These are phyloP conservation scores for Caenorhabditis zanzibari DNA, from an alignment of 2,888 invertebrate species.

Conservation along the genomic window DNA sequence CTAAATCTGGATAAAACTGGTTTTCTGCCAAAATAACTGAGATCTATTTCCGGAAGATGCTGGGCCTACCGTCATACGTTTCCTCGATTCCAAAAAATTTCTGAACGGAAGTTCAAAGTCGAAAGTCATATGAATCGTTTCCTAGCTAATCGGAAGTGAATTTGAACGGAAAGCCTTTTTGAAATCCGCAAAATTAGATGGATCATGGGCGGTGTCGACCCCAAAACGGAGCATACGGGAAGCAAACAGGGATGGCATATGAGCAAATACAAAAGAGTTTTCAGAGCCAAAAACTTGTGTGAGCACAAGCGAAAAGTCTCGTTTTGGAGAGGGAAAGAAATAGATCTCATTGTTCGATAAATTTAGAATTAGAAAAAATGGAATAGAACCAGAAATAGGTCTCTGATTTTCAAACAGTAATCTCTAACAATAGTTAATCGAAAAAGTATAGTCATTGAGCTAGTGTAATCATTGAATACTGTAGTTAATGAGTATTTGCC, in stretches of 20 bases:
- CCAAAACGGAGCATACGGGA: constrained; percentile 10
- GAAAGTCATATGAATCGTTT: constrained; percentile 49
- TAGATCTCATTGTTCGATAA: constrained; percentile 16
- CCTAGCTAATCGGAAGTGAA: constrained; percentile 2
- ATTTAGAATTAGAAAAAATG: constrained; percentile 19
- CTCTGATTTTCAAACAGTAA: background rate
- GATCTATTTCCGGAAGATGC: background rate
- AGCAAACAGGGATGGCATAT: constrained; percentile 41
- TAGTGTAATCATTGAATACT: too few relatives aligned
- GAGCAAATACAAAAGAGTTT: constrained; percentile 44
- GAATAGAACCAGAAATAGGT: constrained; percentile 18
- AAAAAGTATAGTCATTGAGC: too few relatives aligned
- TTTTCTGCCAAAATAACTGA: background rate
- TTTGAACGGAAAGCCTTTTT: background rate
- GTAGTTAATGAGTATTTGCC: too few relatives aligned
- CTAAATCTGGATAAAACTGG: constrained; percentile 4
- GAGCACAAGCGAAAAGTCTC: constrained; percentile 5
- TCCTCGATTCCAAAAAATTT: constrained; percentile 42
- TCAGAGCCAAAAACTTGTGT: constrained; percentile 24
- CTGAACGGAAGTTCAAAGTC: constrained; percentile 60
- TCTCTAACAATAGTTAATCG: too few relatives aligned
- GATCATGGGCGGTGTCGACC: constrained; percentile 32
- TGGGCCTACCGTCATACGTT: constrained; percentile 33
- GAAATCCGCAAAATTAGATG: constrained; percentile 14
- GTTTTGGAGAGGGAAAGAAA: constrained; percentile 13